These are phyloP conservation scores for Scytalopus superciliaris DNA, from an alignment of 2,113 vertebrate genomes.

Conservation along the genomic window DNA sequence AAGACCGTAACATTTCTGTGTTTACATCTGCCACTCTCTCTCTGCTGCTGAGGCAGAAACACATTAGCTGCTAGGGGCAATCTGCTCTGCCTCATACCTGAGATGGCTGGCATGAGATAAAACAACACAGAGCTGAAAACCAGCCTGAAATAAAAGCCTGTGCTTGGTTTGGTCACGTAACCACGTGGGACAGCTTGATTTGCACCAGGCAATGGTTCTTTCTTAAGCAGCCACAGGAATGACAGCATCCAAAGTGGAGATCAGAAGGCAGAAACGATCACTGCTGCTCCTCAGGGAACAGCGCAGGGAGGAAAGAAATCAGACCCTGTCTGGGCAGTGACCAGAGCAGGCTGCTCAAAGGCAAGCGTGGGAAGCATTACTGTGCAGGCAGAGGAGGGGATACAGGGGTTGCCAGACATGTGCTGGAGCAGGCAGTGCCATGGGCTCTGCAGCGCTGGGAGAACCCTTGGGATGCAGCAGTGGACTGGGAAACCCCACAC, in stretches of 20 bases:
- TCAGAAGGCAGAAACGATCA: neutral
- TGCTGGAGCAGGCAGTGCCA: neutral
- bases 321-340: neutral
- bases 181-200: neutral
- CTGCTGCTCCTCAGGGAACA: neutral
- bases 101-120: neutral
- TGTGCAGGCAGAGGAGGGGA: neutral
- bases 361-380: neutral
- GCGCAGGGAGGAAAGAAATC: neutral
- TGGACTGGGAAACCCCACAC: neutral
- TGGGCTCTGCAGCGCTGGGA: neutral
- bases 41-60: neutral
- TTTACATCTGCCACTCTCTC: conserved; percentile 20
- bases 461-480: neutral
- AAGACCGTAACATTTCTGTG: neutral
- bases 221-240: neutral
- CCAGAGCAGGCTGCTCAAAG: neutral
- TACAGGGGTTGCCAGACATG: fast-evolving
- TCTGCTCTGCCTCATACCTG: neutral
- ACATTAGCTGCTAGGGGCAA: conserved; percentile 6
- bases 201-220: neutral
- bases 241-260: neutral
- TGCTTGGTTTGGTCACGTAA: neutral
- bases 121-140: neutral
- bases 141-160: neutral